Percentiles rank a stretch among this genome's conserved stretches.
Evolutionary conservation across 1,140 invertebrate genomes (phyloP).

Genomic region (Galleria mellonella): DNA sequence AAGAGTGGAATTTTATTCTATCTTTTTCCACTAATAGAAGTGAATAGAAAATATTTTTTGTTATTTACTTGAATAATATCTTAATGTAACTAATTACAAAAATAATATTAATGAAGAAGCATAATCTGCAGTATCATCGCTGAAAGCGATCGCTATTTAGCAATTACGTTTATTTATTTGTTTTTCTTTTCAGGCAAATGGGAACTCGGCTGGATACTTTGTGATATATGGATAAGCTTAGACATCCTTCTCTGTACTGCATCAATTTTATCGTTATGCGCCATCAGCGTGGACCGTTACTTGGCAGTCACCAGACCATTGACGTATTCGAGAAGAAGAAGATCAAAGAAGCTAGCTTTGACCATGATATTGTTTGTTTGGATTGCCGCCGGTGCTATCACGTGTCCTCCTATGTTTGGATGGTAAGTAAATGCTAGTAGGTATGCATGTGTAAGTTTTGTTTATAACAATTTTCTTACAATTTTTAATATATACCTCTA

Average conservation of each 20-base stretch:
- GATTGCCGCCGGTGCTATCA: slow-evolving; percentile 86
- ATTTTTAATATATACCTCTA: too few species aligned
- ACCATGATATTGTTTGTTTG: slow-evolving; percentile 89
- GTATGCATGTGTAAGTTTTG: not conserved
- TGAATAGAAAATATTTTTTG: too few species aligned
- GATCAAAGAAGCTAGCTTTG: slow-evolving; percentile 85
- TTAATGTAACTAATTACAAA: too few species aligned
- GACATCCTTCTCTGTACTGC: slow-evolving; percentile 95
- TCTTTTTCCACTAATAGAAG: too few species aligned
- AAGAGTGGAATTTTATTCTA: too few species aligned
- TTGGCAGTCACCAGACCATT: slow-evolving; percentile 90
- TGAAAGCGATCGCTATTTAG: too few species aligned
- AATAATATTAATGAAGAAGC: too few species aligned
- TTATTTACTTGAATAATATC: too few species aligned
- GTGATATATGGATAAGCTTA: slow-evolving; percentile 93
- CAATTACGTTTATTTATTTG: too few species aligned
- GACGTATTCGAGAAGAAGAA: slow-evolving; percentile 84
- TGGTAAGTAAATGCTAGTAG: slow-evolving; percentile 74
- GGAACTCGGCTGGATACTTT: slow-evolving; percentile 86
- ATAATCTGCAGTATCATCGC: too few species aligned
- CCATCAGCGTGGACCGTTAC: slow-evolving; percentile 91
- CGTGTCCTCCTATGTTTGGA: slow-evolving; percentile 88
- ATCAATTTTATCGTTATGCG: slow-evolving; percentile 85
- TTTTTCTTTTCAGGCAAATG: slow-evolving; percentile 77
- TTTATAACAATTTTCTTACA: not conserved